Evolutionary conservation across 2,113 vertebrate species (phyloP), one percentile per base, ranked within the genome.

Genomic region (Strix uralensis): DNA sequence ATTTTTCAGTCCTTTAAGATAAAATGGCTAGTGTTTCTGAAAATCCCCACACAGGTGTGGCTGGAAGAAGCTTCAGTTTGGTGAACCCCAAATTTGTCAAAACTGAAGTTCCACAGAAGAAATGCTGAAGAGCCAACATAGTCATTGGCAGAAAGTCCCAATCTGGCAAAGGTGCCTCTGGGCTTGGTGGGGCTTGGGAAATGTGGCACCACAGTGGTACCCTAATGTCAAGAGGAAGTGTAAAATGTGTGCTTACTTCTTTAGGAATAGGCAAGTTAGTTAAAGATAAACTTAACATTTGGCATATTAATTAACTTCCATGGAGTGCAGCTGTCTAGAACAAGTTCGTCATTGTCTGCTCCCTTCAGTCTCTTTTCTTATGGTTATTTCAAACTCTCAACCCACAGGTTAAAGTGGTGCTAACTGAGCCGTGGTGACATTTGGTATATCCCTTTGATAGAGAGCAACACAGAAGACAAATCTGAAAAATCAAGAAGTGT

Each of bases 211-310:
- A 51, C 12, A 21, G 30, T 19, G 8, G 47, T 47, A 59, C 36
- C 20, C 46, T 30, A 36, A 29, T 0, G 0, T 30, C 0, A 0
- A 91, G 38, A 70, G 23, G 17, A 44, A 49, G 9, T 46, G 38
- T 72, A 55, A 88, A 90, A 94, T 23, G 25, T 66, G 62, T 54
- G 12, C n/a, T 54, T 55, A 59, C n/a, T 86, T 90, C 52, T 81
- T 72, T 34, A 90, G 65, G 34, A 90, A 88, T 19, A 77, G 23
- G 34, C 38, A 91, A 65, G 23, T 81, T 85, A 73, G 42, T 81
- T 93, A 84, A 93, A 83, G 57, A 70, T 77, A 91, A 96, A 83
- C 69, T 65, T 40, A 86, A 42, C 36, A 7, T 46, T 66, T 84
- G 72, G 54, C 78, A 27, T 81, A 86, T 84, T 79, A 80, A 83